These are phyloP conservation scores for Drosophila picticornis DNA, from an alignment of 2,888 invertebrate genomes.

Conservation along the genomic window DNA sequence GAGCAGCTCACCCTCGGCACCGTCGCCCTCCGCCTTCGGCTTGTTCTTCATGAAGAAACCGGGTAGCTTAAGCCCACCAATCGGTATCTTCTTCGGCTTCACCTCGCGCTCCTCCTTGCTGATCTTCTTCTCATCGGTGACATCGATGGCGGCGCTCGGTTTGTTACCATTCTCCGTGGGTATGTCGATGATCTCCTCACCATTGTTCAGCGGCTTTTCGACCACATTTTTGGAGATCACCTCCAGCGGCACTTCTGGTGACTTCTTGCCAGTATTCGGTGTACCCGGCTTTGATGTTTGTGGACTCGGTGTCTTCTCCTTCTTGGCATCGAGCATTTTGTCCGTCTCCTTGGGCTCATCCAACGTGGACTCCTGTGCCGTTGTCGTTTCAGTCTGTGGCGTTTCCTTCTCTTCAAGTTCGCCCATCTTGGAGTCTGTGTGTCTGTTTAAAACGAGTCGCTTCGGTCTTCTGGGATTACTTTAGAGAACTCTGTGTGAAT, in stretches of 20 bases:
- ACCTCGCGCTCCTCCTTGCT: constrained; percentile 90
- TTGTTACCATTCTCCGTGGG: constrained; percentile 74
- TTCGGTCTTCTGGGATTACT: constrained; percentile 19
- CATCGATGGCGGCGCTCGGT: constrained; percentile 38
- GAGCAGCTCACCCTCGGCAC: constrained; percentile 85
- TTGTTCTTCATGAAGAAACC: constrained; percentile 93
- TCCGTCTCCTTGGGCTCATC: constrained; percentile 85
- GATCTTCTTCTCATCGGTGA: constrained; percentile 79
- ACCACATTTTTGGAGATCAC: constrained; percentile 39
- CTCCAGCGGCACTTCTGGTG: constrained; percentile 30
- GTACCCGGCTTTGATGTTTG: constrained; percentile 74
- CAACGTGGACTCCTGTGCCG: constrained; percentile 70
- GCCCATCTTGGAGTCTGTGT: constrained; percentile 74
- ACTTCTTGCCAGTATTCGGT: constrained; percentile 72
- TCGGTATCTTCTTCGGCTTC: constrained; percentile 93
- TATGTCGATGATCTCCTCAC: constrained; percentile 84
- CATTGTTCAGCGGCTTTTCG: constrained; percentile 52
- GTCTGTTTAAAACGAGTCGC: not conserved
- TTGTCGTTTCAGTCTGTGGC: constrained; percentile 80
- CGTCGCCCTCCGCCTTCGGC: constrained; percentile 88
- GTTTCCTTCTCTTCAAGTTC: constrained; percentile 85
- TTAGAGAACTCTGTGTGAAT: constrained; percentile 64
- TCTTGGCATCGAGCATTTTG: constrained; percentile 84
- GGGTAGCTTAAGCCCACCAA: constrained; percentile 95
- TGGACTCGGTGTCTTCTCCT: constrained; percentile 70